Evolutionary conservation across 1,140 invertebrate genomes (phyloP).

Genomic region (Drosophila tsacasi): DNA sequence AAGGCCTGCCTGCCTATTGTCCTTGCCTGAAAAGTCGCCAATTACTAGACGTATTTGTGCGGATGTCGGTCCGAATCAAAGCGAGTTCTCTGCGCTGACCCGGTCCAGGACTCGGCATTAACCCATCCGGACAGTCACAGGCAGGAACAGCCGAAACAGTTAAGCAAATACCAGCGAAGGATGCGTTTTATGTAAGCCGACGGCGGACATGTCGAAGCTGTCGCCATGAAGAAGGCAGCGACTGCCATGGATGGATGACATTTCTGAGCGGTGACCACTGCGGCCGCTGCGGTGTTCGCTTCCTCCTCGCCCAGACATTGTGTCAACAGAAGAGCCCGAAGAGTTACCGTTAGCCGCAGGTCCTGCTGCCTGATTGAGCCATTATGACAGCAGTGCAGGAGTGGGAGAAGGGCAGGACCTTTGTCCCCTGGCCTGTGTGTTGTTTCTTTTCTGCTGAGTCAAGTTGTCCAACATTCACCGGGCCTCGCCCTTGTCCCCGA

Average conservation of each 20-base stretch:
- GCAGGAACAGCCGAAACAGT: conserved; percentile 17
- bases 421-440: conserved; percentile 9
- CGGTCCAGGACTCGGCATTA: conserved; percentile 22
- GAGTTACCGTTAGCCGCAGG: conserved; percentile 18
- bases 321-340: conserved; percentile 18
- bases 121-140: conserved; percentile 13
- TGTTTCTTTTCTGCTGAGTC: conserved; percentile 66
- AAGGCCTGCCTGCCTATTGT: neutral
- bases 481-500: conserved; percentile 51
- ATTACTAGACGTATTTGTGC: conserved; percentile 8
- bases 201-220: conserved; percentile 10
- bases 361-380: conserved; percentile 67
- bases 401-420: conserved; percentile 17
- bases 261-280: conserved; percentile 36
- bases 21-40: neutral
- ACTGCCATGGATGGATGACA: conserved; percentile 26
- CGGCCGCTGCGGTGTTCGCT: neutral
- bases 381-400: conserved; percentile 58
- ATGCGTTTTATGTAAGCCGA: conserved; percentile 35
- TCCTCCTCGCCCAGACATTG: conserved; percentile 35
- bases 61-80: conserved; percentile 38
- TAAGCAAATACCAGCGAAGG: conserved; percentile 29
- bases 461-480: conserved; percentile 67
- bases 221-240: conserved; percentile 19
- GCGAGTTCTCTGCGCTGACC: neutral